Base-by-base conservation (phyloP, 2,113 vertebrate species). In the Petroica traversi region DNA sequence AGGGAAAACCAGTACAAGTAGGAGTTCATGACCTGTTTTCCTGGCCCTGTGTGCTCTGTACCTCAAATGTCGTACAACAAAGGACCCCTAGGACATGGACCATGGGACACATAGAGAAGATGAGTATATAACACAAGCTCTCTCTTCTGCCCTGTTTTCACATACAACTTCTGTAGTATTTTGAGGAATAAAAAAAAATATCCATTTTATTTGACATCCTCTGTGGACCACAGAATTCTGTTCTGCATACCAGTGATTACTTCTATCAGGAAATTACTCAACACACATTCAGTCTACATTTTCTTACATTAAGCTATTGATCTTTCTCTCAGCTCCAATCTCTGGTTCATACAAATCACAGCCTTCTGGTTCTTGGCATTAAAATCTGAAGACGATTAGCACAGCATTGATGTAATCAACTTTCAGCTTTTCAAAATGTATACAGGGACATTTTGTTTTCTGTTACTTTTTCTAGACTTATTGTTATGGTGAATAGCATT, bases 401-500 rank as follows among this genome's bases (percentile, higher is more conserved):
- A 85, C 17, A 88, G 24, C 22, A 41, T 18, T 87, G 73, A 92
- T 88, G 71, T 68, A 93, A 96, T 66, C 26, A 85, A 79, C 20
- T 75, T 80, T 25, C 7, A 92, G 67, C 55, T 68, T 68, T 72
- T 91, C 41, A 85, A 51, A 62, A 89, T 43, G 11, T 45, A 85
- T 38, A 67, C 18, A 85, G 74, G 38, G 46, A 91, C 58, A 82
- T 89, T 93, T 71, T 89, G 68, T 85, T 93, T 92, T 90, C 73
- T 78, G 28, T 79, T 91, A 26, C 61, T 85, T 71, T 72, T 91
- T 83, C 84, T 76, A 85, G 49, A 76, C 74, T 81, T 62, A 89
- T 66, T 92, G 89, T 91, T 89, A 85, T 73, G 66, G 85, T 79
- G 71, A 93, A 92, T 8, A 87, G 17, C 45, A 71, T 87, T 95